phyloP scores from a whole-genome alignment of 2,888 invertebrate genomes.

The Pristionchus maxplancki region DNA sequence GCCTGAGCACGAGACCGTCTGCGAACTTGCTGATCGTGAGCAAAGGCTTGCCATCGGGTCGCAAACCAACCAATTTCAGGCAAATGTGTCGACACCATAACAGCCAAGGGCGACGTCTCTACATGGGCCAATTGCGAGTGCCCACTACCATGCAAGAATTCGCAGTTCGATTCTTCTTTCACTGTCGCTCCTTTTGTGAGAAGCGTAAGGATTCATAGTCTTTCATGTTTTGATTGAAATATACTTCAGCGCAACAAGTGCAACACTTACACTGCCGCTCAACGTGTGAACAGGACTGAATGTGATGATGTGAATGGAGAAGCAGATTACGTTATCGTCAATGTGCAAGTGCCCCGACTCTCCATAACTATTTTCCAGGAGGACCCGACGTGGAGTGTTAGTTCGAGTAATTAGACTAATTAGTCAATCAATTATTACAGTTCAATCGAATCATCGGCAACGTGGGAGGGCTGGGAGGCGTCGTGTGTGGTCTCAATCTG shows the following conservation, averaged over 20 bases:
- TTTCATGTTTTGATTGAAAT: not conserved
- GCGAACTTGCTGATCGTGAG: slow-evolving; percentile 54
- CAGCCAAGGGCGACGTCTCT: slow-evolving; percentile 55
- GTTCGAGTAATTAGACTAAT: not conserved
- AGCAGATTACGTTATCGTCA: slow-evolving; percentile 1
- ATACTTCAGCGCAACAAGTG: not conserved
- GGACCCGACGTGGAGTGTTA: slow-evolving; percentile 3
- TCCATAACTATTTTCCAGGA: not conserved
- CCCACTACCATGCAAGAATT: slow-evolving; percentile 56
- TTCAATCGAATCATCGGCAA: slow-evolving; percentile 1
- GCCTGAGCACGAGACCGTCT: slow-evolving; percentile 42
- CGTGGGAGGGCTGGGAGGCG: slow-evolving; percentile 7
- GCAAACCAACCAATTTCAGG: slow-evolving; percentile 12
- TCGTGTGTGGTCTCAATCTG: slow-evolving; percentile 18
- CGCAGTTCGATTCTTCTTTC: slow-evolving; percentile 47
- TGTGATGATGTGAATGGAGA: not conserved
- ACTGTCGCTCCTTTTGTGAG: slow-evolving; percentile 5
- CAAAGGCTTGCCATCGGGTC: too few relatives aligned
- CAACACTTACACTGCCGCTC: not conserved
- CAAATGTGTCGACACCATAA: slow-evolving; percentile 54
- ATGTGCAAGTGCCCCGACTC: not conserved
- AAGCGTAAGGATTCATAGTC: slow-evolving; percentile 6
- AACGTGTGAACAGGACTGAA: not conserved
- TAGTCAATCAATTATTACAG: not conserved
- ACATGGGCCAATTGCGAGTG: slow-evolving; percentile 56